Conservation (phyloP, 2,113 vertebrate genomes). For the Thomomys bottae region DNA sequence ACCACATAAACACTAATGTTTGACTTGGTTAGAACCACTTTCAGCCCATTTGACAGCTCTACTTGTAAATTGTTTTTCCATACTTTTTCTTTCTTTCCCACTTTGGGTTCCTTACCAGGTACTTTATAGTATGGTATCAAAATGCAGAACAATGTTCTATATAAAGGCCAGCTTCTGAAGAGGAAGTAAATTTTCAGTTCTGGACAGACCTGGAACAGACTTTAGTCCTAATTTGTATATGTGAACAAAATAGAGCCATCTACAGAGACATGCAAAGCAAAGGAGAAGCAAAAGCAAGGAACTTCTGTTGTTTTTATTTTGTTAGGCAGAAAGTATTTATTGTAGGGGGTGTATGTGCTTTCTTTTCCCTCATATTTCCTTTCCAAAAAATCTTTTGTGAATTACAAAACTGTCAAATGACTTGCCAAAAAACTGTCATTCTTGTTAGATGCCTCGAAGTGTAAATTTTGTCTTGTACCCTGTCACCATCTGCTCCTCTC, state of each 20-base stretch:
- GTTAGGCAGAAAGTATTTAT: background rate
- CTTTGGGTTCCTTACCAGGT: slow-evolving; percentile 53
- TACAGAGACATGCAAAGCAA: background rate
- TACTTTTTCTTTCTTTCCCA: slow-evolving; percentile 3
- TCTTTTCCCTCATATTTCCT: slow-evolving; percentile 69
- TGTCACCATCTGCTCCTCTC: slow-evolving; percentile 55
- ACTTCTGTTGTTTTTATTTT: background rate
- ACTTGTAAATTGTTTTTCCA: slow-evolving; percentile 38
- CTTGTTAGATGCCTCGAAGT: slow-evolving; percentile 69
- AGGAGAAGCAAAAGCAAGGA: background rate
- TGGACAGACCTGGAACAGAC: background rate
- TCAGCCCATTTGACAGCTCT: background rate
- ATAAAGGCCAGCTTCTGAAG: slow-evolving; percentile 57
- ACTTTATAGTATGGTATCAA: slow-evolving; percentile 55
- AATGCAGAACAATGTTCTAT: background rate
- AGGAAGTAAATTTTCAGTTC: slow-evolving; percentile 44
- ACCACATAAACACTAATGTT: background rate
- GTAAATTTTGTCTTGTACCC: slow-evolving; percentile 52
- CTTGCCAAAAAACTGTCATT: slow-evolving; percentile 67
- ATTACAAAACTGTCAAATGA: slow-evolving; percentile 73
- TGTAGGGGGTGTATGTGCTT: slow-evolving; percentile 48
- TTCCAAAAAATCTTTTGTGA: slow-evolving; percentile 75
- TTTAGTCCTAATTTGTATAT: slow-evolving; percentile 50
- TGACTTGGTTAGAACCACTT: slow-evolving; percentile 43
- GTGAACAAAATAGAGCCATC: slow-evolving; percentile 34